These are phyloP conservation scores for Drosophila melanogaster DNA, from an alignment of 1,140 invertebrate species.

Conservation along the genomic window DNA sequence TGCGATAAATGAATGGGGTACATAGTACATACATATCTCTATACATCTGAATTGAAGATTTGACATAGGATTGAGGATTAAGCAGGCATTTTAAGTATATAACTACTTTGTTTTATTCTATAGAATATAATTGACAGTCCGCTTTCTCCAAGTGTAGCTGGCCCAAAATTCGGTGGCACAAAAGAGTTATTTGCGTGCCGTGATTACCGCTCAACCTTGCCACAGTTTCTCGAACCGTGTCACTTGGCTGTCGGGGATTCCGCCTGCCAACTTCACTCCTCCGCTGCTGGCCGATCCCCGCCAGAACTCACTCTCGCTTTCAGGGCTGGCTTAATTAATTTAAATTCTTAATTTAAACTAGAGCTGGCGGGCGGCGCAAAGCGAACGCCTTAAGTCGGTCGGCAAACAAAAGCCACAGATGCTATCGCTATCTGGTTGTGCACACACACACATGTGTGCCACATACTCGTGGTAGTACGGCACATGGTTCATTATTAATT, in stretches of 20 bases:
- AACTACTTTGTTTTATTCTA: too few relatives aligned
- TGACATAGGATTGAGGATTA: too few relatives aligned
- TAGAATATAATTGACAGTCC: too few relatives aligned
- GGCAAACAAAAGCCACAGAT: conserved; percentile 60
- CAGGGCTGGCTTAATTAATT: conserved; percentile 68
- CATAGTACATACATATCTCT: too few relatives aligned
- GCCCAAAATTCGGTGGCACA: conserved; percentile 17
- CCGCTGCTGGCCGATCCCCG: conserved; percentile 1
- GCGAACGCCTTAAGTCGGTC: conserved; percentile 54
- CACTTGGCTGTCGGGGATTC: conserved; percentile 29
- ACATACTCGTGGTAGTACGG: background rate
- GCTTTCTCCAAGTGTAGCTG: conserved; percentile 2
- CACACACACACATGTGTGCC: background rate
- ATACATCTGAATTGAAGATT: too few relatives aligned
- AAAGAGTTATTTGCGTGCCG: conserved; percentile 8
- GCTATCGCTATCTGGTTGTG: conserved; percentile 46
- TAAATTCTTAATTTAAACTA: conserved; percentile 68
- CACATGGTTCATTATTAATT: conserved; percentile 76
- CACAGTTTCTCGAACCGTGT: conserved; percentile 58
- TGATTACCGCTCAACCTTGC: conserved; percentile 49
- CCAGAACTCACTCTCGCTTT: conserved; percentile 54
- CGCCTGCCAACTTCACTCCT: background rate
- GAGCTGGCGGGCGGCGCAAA: conserved; percentile 30
- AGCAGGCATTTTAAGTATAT: too few relatives aligned
- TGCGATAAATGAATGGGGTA: background rate